Base-by-base conservation (phyloP, 1,140 invertebrate species). In the Papilio xuthus region DNA sequence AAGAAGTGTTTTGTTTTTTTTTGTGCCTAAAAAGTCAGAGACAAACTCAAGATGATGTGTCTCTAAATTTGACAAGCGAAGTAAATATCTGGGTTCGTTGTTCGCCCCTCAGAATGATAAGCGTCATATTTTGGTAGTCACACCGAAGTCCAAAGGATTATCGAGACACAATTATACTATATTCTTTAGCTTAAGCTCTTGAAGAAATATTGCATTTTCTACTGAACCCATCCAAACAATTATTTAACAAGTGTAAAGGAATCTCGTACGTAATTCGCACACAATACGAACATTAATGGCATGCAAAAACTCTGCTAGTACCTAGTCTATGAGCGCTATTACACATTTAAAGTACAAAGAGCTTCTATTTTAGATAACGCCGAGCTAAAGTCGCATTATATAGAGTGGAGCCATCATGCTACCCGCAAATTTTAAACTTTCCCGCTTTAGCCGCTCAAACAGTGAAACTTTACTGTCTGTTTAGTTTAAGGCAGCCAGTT, bases 401-500 rank as follows among this genome's bases (percentile, higher is more conserved):
- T 76, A 60, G 74, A 79, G 81, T 82, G 81, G 82, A 84, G 79
- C 83, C 83, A 84, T 86, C 79, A 84, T 84, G 77, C 60, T 78
- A 72, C 67, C 82, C 82, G 80, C 80, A 85, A 88, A 83, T 84
- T 83, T 83, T 75, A 86, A 88, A 89, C 81, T 88, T 87, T 87
- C 80, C 80, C 81, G 77, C 82, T 84, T 82, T 82, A 82, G 77
- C 71, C 81, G 83, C 82, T 83, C 80, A 70, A 87, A 83, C 84
- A 86, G 78, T 82, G 79, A 85, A 88, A 89, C 86, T 87, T 89
- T 83, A 84, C 80, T 85, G 84, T 86, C 85, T 88, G 87, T 86
- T 88, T 89, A 85, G 87, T 88, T 88, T 87, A 87, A 88, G 80
- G 83, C 82, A 86, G 83, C 83, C 84, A 88, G 85, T 88, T 88